Evolutionary conservation across 2,113 vertebrate genomes (phyloP).

Genomic region (Ibidorhyncha struthersii): DNA sequence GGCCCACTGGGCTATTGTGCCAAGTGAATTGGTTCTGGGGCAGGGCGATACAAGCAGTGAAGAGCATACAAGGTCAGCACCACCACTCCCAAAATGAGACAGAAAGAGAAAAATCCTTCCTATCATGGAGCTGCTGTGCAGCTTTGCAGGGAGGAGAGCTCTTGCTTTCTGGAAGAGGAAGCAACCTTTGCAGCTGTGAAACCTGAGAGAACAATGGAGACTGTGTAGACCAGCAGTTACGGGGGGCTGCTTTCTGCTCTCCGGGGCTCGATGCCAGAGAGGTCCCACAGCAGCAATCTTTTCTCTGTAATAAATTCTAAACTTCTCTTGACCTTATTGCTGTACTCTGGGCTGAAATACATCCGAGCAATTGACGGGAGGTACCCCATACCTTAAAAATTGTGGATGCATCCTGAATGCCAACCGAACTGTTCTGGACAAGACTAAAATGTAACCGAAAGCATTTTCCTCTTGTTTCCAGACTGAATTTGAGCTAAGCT

Average conservation of each 20-base stretch:
- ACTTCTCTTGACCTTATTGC: slow-evolving; percentile 30
- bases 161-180: slow-evolving; percentile 16
- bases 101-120: neutral
- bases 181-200: slow-evolving; percentile 62
- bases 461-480: neutral
- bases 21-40: neutral
- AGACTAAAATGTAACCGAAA: neutral
- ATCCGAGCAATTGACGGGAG: neutral
- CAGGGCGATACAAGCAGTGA: neutral
- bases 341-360: neutral
- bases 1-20: neutral
- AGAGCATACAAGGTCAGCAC: neutral
- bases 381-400: neutral
- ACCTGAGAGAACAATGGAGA: slow-evolving; percentile 56
- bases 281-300: slow-evolving; percentile 25
- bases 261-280: neutral
- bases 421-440: neutral
- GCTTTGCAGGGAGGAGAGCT: neutral
- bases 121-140: neutral
- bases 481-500: neutral
- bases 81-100: neutral
- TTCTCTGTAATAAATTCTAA: slow-evolving; percentile 34
- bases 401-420: neutral
- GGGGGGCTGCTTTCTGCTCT: slow-evolving; percentile 10
- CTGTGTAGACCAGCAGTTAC: neutral